Conservation (phyloP, 1,140 invertebrate species). For the Planococcus citri region DNA sequence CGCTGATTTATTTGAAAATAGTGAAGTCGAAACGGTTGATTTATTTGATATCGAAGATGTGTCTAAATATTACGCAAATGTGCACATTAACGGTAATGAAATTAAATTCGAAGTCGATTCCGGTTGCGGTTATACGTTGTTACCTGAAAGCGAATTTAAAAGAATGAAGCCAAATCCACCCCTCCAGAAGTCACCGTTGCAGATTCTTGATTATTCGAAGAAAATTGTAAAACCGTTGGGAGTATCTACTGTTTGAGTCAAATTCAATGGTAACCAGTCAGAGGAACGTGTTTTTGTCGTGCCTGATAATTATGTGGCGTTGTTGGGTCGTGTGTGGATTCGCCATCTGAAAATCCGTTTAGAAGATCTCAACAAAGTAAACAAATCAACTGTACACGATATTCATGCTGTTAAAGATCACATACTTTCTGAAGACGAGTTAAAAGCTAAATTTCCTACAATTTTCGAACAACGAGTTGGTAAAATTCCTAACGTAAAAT, state of each 20-base stretch:
- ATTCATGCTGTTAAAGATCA: background rate
- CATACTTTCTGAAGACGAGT: background rate
- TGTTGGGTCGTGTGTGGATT: background rate
- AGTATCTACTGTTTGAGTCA: background rate
- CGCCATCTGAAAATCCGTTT: background rate
- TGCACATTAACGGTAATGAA: background rate
- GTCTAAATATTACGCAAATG: background rate
- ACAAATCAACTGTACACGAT: background rate
- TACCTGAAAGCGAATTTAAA: background rate
- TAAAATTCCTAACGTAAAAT: too few relatives aligned
- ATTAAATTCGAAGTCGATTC: background rate
- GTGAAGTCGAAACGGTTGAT: background rate
- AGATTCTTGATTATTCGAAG: background rate
- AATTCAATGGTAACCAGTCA: background rate
- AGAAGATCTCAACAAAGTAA: background rate
- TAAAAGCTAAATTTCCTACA: background rate
- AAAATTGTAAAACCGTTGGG: background rate
- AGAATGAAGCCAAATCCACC: background rate
- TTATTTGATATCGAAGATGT: background rate
- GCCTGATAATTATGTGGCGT: background rate
- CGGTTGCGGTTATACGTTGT: background rate
- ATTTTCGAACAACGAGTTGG: background rate
- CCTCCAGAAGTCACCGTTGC: constrained; percentile 18
- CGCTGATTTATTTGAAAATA: too few relatives aligned
- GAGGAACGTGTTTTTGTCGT: background rate